Percentiles rank a stretch among this genome's conserved stretches.
These are phyloP conservation scores for Platorchestia sp. DNA, from an alignment of 1,140 invertebrate species.

Conservation along the genomic window DNA sequence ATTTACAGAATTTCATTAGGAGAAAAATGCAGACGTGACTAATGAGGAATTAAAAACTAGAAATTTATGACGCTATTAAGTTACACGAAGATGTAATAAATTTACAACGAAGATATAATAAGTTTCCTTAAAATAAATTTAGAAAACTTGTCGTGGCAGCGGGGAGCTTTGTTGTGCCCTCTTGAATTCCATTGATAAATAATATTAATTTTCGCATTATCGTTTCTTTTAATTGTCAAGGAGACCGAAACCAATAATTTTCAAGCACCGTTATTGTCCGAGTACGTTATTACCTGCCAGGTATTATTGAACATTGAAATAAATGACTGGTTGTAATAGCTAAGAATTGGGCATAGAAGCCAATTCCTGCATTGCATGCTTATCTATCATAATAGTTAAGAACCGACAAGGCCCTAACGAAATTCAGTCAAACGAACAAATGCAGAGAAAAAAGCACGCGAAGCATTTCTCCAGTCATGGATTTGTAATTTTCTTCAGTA, in stretches of 20 bases:
- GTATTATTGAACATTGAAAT: background rate
- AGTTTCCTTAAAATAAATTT: background rate
- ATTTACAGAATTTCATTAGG: background rate
- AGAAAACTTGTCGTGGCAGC: background rate
- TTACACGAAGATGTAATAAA: background rate
- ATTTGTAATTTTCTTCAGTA: background rate
- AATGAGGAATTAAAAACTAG: background rate
- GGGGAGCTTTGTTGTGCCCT: background rate
- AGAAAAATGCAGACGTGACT: background rate
- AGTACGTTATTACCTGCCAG: background rate
- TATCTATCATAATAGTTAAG: background rate
- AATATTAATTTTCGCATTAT: background rate
- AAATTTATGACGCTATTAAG: background rate
- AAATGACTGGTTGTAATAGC: background rate
- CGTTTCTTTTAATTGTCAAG: background rate
- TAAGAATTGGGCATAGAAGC: background rate
- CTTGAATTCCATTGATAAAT: background rate
- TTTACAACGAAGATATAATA: background rate
- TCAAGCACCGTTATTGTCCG: background rate
- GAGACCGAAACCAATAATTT: background rate
- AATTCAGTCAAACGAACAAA: background rate
- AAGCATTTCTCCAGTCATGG: background rate
- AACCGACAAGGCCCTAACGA: background rate
- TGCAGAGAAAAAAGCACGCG: background rate
- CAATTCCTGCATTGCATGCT: background rate